These are phyloP conservation scores for Osmoderma eremita DNA, from an alignment of 2,888 invertebrate species.

Conservation along the genomic window DNA sequence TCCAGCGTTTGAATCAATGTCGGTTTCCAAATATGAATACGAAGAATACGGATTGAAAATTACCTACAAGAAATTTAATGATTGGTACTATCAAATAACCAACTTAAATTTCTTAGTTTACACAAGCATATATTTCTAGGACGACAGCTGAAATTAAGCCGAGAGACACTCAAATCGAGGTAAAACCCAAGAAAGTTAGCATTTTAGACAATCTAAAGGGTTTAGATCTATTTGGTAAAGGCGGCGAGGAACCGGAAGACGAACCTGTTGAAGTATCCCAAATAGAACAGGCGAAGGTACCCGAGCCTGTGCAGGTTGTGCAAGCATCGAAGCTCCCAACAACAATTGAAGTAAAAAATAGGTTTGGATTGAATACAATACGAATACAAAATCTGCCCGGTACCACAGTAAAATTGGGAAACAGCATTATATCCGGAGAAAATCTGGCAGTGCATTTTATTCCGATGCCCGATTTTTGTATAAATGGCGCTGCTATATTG, in stretches of 20 bases:
- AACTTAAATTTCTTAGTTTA: too few species aligned
- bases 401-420: background rate
- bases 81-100: conserved; percentile 53
- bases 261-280: background rate
- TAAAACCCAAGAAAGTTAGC: conserved; percentile 33
- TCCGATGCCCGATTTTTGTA: conserved; percentile 30
- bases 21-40: conserved; percentile 86
- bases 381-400: conserved; percentile 15
- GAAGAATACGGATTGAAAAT: conserved; percentile 82
- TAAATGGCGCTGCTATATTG: conserved; percentile 15
- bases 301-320: conserved; percentile 1
- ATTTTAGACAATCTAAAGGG: conserved; percentile 39
- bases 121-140: conserved; percentile 6
- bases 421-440: conserved; percentile 2
- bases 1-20: conserved; percentile 75
- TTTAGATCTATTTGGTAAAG: conserved; percentile 39
- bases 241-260: conserved; percentile 27
- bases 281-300: conserved; percentile 7
- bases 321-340: background rate
- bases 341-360: conserved; percentile 13
- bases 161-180: conserved; percentile 25
- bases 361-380: background rate
- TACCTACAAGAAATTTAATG: conserved; percentile 69
- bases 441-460: conserved; percentile 32
- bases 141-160: conserved; percentile 34